Percentiles rank a stretch among this genome's conserved stretches.
These are phyloP conservation scores for Rhopalosiphum maidis DNA, from an alignment of 1,140 invertebrate genomes.

Conservation along the genomic window DNA sequence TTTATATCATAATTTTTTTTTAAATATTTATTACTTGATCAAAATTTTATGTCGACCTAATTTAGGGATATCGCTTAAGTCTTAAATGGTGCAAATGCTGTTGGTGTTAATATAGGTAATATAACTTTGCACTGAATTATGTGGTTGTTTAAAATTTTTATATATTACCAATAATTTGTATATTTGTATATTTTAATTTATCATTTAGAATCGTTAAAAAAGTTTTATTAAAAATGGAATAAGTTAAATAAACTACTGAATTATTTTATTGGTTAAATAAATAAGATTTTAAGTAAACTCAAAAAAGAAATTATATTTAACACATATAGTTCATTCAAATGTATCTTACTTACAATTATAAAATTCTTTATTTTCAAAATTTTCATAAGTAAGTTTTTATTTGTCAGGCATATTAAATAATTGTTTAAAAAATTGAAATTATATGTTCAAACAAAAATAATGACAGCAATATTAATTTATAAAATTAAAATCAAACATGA, in stretches of 20 bases:
- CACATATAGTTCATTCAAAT: background rate
- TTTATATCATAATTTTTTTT: background rate
- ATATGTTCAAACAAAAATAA: background rate
- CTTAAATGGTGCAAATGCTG: background rate
- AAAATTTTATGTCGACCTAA: background rate
- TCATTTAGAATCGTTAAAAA: too few relatives aligned
- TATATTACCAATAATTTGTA: background rate
- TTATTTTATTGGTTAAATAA: background rate
- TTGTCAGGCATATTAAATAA: background rate
- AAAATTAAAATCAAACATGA: background rate
- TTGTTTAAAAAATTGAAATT: background rate
- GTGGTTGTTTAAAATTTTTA: background rate
- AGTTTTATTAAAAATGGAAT: background rate
- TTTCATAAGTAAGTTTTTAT: background rate
- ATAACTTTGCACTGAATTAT: background rate
- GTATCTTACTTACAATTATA: accelerated
- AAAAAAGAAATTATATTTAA: background rate
- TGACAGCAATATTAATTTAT: background rate
- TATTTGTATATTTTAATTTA: background rate
- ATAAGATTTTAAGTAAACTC: background rate
- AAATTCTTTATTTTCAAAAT: background rate
- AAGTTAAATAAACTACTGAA: background rate
- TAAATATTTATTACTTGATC: background rate
- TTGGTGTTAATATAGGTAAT: background rate
- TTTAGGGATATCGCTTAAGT: background rate